Conservation (phyloP, 1,140 invertebrate species). For the Cydia amplana region DNA sequence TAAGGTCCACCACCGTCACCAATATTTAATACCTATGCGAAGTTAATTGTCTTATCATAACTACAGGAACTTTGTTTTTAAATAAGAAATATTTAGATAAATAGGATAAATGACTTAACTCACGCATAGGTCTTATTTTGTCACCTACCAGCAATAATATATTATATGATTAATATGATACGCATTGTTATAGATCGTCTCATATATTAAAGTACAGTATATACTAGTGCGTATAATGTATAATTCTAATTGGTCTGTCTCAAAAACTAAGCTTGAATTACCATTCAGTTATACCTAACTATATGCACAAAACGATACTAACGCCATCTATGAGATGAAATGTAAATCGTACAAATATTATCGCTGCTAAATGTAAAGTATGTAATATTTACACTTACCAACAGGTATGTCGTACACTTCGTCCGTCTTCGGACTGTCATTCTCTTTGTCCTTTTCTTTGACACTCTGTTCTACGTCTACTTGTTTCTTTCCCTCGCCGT, state of each 20-base stretch:
- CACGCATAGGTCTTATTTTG: background rate
- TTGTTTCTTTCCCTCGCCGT: slow-evolving; percentile 58
- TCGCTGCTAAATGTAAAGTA: slow-evolving; percentile 14
- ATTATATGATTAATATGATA: background rate
- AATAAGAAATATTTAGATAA: background rate
- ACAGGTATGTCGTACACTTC: slow-evolving; percentile 74
- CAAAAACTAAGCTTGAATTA: no score
- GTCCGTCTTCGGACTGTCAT: slow-evolving; percentile 56
- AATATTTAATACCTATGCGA: slow-evolving; percentile 25
- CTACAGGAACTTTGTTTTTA: background rate
- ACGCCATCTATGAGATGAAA: background rate
- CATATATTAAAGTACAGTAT: no score
- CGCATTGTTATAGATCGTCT: no score
- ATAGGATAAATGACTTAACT: background rate
- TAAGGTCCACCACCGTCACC: background rate
- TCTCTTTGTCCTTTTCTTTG: slow-evolving; percentile 55
- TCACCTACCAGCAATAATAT: background rate
- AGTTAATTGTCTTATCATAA: background rate
- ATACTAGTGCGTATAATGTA: no score
- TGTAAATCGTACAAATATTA: background rate
- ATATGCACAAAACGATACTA: background rate
- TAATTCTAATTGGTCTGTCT: no score
- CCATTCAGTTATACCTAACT: no score
- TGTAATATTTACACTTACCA: slow-evolving; percentile 53
- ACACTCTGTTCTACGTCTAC: slow-evolving; percentile 49